These are phyloP conservation scores for Thunnus albacares DNA, from an alignment of 2,797 vertebrate genomes.

Conservation along the genomic window DNA sequence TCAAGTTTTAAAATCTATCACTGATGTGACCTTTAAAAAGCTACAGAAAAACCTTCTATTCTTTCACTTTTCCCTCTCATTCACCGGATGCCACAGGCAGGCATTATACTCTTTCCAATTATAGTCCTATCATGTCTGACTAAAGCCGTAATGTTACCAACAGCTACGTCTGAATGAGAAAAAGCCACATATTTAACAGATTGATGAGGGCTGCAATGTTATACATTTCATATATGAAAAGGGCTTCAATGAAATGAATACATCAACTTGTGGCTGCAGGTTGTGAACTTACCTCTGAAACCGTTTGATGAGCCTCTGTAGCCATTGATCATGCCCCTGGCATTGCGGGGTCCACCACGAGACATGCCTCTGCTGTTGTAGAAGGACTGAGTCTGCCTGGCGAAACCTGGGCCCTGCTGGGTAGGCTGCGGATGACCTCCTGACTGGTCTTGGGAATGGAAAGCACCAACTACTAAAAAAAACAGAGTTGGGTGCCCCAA, in stretches of 20 bases:
- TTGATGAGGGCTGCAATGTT: neutral
- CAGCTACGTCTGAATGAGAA: neutral
- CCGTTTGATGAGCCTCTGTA: conserved; percentile 96
- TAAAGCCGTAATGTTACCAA: neutral
- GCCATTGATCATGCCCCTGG: conserved; percentile 95
- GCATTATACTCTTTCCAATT: neutral
- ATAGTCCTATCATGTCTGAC: neutral
- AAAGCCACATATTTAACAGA: neutral
- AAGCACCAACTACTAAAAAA: conserved; percentile 90
- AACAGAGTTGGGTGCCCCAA: neutral
- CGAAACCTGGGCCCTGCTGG: conserved; percentile 91
- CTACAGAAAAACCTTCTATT: neutral
- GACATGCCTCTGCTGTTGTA: conserved; percentile 96
- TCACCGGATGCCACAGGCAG: neutral
- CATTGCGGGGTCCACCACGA: conserved; percentile 93
- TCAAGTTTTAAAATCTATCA: neutral
- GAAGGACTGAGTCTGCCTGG: conserved; percentile 93
- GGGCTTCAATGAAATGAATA: neutral
- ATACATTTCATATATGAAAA: neutral
- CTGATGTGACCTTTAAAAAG: neutral
- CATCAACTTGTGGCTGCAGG: neutral
- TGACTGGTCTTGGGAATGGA: conserved; percentile 94
- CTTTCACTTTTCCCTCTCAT: too few relatives aligned
- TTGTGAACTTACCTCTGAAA: conserved; percentile 89
- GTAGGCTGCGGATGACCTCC: conserved; percentile 85